Percentiles rank a stretch among this genome's conserved stretches.
Conservation (phyloP, 35 echinoderm and acorn worm species). For the Apostichopus japonicus region DNA sequence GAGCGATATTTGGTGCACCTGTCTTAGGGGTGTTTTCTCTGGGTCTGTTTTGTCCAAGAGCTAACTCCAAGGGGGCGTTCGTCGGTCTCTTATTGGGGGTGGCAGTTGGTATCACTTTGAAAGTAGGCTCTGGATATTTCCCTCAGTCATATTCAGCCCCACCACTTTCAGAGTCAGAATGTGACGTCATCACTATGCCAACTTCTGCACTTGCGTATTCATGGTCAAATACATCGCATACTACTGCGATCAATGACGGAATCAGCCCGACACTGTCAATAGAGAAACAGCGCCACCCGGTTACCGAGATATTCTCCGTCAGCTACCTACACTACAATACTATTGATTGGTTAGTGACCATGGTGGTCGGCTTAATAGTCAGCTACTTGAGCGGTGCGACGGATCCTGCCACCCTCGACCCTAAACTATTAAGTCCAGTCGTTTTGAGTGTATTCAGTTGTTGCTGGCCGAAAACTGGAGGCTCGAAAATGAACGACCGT, state of each 20-base stretch:
- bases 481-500: too few relatives aligned
- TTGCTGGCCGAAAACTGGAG: background rate
- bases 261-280: background rate
- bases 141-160: background rate
- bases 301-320: background rate
- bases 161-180: background rate
- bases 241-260: background rate
- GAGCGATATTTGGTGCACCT: background rate
- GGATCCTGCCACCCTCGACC: background rate
- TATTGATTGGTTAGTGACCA: background rate
- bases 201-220: background rate
- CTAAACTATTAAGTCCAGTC: background rate
- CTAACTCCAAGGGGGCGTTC: background rate
- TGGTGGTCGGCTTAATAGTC: background rate
- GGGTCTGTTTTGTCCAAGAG: background rate
- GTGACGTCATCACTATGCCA: background rate
- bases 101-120: background rate
- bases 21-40: background rate
- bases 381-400: background rate
- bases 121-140: background rate
- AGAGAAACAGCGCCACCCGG: background rate
- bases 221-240: background rate
- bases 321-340: background rate
- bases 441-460: background rate
- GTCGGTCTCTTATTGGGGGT: background rate